Conservation (phyloP, 2,113 vertebrate species). For the Hippocampus zosterae region DNA sequence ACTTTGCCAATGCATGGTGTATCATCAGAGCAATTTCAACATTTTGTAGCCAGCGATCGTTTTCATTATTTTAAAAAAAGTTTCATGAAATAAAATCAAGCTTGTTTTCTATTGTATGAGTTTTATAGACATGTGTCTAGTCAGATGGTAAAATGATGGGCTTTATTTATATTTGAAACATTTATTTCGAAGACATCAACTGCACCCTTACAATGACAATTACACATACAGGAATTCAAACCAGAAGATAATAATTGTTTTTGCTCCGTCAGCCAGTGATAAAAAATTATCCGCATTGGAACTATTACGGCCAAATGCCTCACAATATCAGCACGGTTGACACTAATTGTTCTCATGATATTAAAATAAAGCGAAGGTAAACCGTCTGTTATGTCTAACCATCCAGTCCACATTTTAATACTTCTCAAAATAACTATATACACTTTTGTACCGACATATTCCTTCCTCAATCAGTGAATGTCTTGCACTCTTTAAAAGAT, state of each 20-base stretch:
- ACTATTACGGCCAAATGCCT: neutral
- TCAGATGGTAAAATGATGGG: too few species aligned
- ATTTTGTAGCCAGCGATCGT: neutral
- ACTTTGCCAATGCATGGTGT: neutral
- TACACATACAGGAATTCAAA: neutral
- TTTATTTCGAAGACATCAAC: too few species aligned
- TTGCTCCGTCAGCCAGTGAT: neutral
- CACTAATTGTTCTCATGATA: neutral
- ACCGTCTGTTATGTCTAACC: neutral
- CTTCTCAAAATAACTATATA: neutral
- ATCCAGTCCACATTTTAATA: neutral
- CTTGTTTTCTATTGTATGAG: too few species aligned
- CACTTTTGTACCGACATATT: neutral
- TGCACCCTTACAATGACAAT: neutral
- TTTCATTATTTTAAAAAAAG: neutral
- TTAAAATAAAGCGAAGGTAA: neutral
- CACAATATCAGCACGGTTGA: neutral
- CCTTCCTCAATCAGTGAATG: slow-evolving; percentile 11
- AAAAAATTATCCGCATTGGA: neutral
- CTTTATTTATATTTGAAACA: too few species aligned
- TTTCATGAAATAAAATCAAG: too few species aligned
- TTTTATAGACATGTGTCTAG: too few species aligned
- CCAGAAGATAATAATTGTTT: neutral
- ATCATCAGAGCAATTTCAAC: neutral
- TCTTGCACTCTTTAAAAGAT: slow-evolving; percentile 21